Conservation (phyloP, 2,888 invertebrate genomes). For the Plebejus argus region DNA sequence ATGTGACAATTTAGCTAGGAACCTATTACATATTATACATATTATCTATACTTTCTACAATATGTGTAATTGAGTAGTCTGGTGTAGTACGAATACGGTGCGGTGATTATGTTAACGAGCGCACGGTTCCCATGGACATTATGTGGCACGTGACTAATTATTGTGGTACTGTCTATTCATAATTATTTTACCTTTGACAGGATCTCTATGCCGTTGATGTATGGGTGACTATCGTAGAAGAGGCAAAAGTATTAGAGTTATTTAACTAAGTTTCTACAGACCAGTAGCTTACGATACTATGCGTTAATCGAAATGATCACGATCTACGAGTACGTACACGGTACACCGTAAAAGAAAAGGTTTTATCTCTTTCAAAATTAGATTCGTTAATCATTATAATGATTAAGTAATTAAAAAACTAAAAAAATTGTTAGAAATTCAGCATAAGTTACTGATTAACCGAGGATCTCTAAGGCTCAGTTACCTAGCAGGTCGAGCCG, state of each 20-base stretch:
- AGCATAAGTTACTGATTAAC: too few species aligned
- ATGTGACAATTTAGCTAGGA: neutral
- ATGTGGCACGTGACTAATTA: conserved; percentile 24
- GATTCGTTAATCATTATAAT: too few species aligned
- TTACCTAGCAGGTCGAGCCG: too few species aligned
- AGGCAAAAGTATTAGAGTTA: neutral
- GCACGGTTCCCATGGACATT: conserved; percentile 24
- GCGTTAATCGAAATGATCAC: too few species aligned
- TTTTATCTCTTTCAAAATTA: too few species aligned
- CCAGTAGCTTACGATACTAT: too few species aligned
- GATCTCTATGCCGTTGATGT: neutral
- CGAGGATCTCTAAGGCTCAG: too few species aligned
- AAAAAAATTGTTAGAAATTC: too few species aligned
- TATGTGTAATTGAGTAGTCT: neutral
- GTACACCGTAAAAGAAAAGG: too few species aligned
- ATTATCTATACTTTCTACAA: neutral
- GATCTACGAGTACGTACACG: too few species aligned
- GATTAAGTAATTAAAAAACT: too few species aligned
- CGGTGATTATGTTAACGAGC: neutral
- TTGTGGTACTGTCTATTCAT: neutral
- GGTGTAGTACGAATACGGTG: neutral
- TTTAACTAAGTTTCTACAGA: too few species aligned
- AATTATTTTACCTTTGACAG: neutral
- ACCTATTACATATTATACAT: neutral
- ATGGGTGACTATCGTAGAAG: neutral